Evolutionary conservation across 2,113 vertebrate species (phyloP).

Genomic region (Axis porcinus): DNA sequence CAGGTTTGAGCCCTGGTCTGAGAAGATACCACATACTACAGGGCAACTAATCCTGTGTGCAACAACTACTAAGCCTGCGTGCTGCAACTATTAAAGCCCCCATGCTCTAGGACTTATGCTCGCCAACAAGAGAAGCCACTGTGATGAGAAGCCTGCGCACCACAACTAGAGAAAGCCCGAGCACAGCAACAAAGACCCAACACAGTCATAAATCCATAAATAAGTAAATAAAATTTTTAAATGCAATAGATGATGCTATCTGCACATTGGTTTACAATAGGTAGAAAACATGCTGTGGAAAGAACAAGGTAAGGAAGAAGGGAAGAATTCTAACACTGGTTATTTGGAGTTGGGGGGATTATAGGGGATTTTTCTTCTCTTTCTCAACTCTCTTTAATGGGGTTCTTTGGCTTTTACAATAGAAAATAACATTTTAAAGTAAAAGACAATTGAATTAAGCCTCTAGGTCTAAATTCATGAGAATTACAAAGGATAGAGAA

Average conservation of each 20-base stretch:
- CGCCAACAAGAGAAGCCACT: neutral
- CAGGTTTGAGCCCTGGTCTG: neutral
- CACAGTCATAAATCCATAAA: neutral
- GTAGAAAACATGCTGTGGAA: neutral
- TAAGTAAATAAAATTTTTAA: neutral
- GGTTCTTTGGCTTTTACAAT: neutral
- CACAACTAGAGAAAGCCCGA: neutral
- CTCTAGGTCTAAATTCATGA: neutral
- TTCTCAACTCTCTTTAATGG: neutral
- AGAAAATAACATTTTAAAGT: neutral
- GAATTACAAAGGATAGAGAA: neutral
- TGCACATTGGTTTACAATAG: neutral
- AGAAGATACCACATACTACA: neutral
- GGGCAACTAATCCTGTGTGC: neutral
- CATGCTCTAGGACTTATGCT: neutral
- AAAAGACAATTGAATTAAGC: neutral
- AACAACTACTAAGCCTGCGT: neutral
- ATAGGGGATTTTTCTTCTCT: neutral
- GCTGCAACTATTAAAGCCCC: neutral
- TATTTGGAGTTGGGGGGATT: neutral
- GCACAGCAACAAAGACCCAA: neutral
- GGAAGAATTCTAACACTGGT: neutral
- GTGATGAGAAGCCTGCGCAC: neutral
- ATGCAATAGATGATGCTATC: neutral
- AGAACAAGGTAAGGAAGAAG: neutral